These are phyloP conservation scores for Agrilus planipennis DNA, from an alignment of 1,140 invertebrate species.

Conservation along the genomic window DNA sequence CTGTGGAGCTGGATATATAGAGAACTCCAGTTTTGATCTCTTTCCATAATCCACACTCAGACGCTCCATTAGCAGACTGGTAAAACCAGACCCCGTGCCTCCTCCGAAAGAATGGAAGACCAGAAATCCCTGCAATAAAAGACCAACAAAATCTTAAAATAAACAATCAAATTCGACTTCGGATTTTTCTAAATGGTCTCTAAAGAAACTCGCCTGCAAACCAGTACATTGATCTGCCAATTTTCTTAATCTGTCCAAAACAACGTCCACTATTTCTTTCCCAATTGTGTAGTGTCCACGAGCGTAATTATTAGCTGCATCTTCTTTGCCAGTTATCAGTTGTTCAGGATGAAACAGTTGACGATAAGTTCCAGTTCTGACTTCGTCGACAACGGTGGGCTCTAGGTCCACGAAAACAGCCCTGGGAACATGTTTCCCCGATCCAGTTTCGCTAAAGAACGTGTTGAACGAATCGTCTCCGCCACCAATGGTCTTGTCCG, in stretches of 20 bases:
- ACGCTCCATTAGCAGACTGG: conserved; percentile 76
- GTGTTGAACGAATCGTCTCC: conserved; percentile 80
- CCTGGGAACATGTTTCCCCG: conserved; percentile 41
- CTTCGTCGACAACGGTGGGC: conserved; percentile 72
- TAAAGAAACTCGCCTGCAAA: background rate
- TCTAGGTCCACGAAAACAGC: conserved; percentile 81
- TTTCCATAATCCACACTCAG: conserved; percentile 83
- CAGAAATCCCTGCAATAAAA: conserved; percentile 78
- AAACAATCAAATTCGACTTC: too few relatives aligned
- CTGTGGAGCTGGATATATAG: conserved; percentile 82
- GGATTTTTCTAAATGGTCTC: background rate
- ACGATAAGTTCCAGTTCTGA: conserved; percentile 66
- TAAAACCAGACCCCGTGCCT: conserved; percentile 80
- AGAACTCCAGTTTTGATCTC: conserved; percentile 81
- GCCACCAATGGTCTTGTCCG: conserved; percentile 48
- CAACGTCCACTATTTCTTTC: conserved; percentile 74
- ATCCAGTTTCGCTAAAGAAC: conserved; percentile 81
- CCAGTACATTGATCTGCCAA: conserved; percentile 79
- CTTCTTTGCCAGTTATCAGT: conserved; percentile 64
- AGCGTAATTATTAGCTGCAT: conserved; percentile 82
- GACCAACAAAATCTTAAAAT: too few relatives aligned
- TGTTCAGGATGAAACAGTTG: conserved; percentile 74
- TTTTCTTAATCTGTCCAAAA: conserved; percentile 66
- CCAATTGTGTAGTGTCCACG: conserved; percentile 87
- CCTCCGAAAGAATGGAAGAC: conserved; percentile 86